Conservation (phyloP, 2,797 vertebrate genomes). For the Trachops cirrhosus region DNA sequence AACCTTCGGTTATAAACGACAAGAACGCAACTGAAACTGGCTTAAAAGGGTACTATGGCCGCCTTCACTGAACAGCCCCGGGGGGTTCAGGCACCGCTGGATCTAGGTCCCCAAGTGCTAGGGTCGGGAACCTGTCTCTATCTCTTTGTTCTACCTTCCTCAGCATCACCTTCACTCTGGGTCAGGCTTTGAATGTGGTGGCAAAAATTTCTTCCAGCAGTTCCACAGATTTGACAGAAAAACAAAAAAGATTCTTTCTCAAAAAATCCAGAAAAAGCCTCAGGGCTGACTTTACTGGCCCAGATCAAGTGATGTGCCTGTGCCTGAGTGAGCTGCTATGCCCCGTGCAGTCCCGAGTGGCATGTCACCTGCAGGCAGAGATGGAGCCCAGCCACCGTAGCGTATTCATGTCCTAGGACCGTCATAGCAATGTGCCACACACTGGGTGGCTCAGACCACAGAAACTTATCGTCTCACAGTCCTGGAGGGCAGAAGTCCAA, state of each 20-base stretch:
- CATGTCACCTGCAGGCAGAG: not conserved
- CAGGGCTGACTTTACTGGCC: not conserved
- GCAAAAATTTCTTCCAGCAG: not conserved
- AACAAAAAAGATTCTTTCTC: not conserved
- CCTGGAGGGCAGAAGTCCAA: not conserved
- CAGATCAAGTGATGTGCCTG: too few species aligned
- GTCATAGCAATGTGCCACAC: not conserved
- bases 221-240: not conserved
- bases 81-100: not conserved
- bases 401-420: not conserved
- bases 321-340: too few species aligned
- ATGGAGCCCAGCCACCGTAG: fast-evolving
- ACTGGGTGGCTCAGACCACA: not conserved
- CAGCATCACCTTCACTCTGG: not conserved
- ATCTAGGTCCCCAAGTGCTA: not conserved
- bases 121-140: not conserved
- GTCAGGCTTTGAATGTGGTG: not conserved
- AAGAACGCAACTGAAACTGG: not conserved
- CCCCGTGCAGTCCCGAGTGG: not conserved
- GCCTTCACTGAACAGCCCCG: not conserved
- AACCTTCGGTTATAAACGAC: not conserved
- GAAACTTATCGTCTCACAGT: not conserved
- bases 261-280: not conserved
- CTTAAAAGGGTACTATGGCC: not conserved
- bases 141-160: not conserved